Base-by-base conservation (phyloP, 2,113 vertebrate genomes). In the Corythornis madagascariensis region DNA sequence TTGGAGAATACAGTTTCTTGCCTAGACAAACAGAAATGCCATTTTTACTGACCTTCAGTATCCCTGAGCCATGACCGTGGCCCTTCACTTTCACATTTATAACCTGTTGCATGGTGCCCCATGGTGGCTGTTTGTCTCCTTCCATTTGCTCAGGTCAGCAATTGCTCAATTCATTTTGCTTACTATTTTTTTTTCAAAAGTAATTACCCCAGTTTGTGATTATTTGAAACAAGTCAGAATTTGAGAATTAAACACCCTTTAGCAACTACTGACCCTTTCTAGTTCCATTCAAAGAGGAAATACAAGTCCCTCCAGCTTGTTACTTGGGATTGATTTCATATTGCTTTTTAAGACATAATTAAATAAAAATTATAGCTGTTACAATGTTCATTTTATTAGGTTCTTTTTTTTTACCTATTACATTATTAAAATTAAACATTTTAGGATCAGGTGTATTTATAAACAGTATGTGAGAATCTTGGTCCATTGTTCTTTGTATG, bases 81-180 rank as follows among this genome's bases (percentile, higher is more conserved):
- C 21, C 56, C 16, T 2, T 48, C 52, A 25, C 0, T 2, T 14
- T 66, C 57, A 21, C 0, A 0, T 21, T 72, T 10, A 89, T 89
- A 93, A 89, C 72, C 87, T 94, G 94, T 91, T 0, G 7, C 95
- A 42, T 82, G 95, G 89, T 96, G 96, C 96, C 96, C 94, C 95
- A 45, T 0, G 91, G 94, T 96, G 95, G 96, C 87, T 93, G 94
- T 57, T 95, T 72, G 60, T n/a, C 29, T 80, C 33, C 69, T 64
- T 6, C 11, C 57, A 21, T 15, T 24, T 56, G 43, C 47, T 70
- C 38, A 22, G 65, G 48, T 4, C 55, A 67, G 40, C 6, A 26
- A 59, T 14, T 31, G 56, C 29, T 89, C 29, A 2, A 4, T 38
- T 87, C 47, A 16, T 19, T 26, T 76, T 59, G 17, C 31, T 29